Evolutionary conservation across 2,888 invertebrate genomes (phyloP).

Genomic region (Andrena bucephala): DNA sequence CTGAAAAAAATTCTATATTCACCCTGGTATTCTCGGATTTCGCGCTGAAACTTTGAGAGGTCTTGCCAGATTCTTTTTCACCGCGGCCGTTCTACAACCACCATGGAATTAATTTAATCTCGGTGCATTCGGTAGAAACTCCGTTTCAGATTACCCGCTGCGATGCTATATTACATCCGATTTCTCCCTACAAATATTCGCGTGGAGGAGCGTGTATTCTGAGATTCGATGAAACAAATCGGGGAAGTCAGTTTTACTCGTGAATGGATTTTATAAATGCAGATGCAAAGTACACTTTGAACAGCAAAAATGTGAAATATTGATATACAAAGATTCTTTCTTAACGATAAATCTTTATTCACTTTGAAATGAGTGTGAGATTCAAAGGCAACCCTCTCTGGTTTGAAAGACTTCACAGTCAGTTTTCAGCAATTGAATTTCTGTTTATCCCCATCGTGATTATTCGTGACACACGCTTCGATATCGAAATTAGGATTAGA

Average conservation of each 20-base stretch:
- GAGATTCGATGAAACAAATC: too few species aligned
- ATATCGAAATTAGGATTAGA: slow-evolving; percentile 57
- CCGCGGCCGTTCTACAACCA: not conserved
- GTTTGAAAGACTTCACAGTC: too few species aligned
- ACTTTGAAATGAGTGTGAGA: too few species aligned
- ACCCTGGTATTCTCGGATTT: slow-evolving; percentile 5
- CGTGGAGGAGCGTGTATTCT: not conserved
- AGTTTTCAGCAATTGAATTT: too few species aligned
- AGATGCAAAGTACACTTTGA: too few species aligned
- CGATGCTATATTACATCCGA: not conserved
- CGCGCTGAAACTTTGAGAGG: not conserved
- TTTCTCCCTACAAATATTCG: not conserved
- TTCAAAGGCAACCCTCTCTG: too few species aligned
- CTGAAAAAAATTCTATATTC: not conserved
- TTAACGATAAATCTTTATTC: too few species aligned
- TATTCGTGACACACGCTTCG: slow-evolving; percentile 12
- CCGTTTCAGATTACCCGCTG: not conserved
- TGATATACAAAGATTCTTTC: too few species aligned
- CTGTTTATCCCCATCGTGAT: too few species aligned
- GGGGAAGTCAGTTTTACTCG: too few species aligned
- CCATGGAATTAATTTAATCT: slow-evolving; percentile 3
- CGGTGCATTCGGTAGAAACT: not conserved
- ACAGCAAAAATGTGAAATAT: too few species aligned
- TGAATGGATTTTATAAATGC: too few species aligned
- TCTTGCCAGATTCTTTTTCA: not conserved